These are phyloP conservation scores for Syngnathus rostellatus DNA, from an alignment of 2,797 vertebrate genomes.

Conservation along the genomic window DNA sequence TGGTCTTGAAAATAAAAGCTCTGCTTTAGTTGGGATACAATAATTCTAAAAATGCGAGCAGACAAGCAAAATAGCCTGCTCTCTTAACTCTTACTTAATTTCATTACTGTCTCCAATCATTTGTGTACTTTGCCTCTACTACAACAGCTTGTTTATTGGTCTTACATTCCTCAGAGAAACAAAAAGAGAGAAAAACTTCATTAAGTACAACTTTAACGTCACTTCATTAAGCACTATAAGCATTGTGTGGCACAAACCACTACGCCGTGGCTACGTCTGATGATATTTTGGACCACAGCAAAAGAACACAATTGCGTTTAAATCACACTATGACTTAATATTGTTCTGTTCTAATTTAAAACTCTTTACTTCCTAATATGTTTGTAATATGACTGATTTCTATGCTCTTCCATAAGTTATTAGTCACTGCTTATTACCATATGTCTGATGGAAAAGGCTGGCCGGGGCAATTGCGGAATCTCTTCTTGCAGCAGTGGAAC, in stretches of 20 bases:
- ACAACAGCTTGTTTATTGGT: not conserved
- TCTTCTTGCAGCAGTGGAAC: not conserved
- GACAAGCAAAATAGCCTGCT: constrained; percentile 10
- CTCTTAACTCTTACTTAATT: constrained; percentile 12
- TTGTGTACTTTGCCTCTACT: not conserved
- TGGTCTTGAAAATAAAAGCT: constrained; percentile 36
- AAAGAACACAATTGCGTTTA: constrained; percentile 5
- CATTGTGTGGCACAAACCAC: constrained; percentile 28
- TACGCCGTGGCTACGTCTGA: not conserved
- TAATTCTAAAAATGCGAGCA: constrained; percentile 4
- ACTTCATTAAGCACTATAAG: constrained; percentile 29
- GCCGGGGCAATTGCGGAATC: constrained; percentile 52
- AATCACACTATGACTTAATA: constrained; percentile 58
- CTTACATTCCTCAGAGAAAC: not conserved
- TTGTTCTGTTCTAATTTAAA: constrained; percentile 56
- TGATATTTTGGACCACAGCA: constrained; percentile 12
- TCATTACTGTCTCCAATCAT: not conserved
- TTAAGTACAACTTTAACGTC: too few relatives aligned
- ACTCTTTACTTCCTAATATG: constrained; percentile 60
- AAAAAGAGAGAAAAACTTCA: not conserved
- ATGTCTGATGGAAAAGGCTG: constrained; percentile 57
- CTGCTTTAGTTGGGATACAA: constrained; percentile 14
- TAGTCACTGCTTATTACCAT: constrained; percentile 69
- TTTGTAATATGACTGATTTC: constrained; percentile 64
- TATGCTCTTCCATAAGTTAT: constrained; percentile 57